A percentile compares a stretch with the other conserved stretches of the same genome.
Conservation (phyloP, 2,888 invertebrate species). For the Drosophila seclusa region DNA sequence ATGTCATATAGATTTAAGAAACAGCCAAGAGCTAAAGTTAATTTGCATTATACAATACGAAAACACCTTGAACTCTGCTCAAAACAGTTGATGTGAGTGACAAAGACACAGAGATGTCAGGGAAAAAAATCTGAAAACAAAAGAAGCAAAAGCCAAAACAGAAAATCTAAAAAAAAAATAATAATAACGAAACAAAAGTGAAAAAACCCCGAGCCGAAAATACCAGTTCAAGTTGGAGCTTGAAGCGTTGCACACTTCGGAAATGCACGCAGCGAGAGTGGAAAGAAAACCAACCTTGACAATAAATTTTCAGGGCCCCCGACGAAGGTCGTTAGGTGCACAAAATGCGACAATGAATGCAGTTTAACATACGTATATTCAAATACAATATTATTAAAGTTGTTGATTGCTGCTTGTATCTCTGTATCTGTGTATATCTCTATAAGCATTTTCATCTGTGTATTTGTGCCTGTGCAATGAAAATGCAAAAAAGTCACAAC, state of each 20-base stretch:
- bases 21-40: constrained; percentile 7
- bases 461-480: constrained; percentile 43
- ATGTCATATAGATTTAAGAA: constrained; percentile 27
- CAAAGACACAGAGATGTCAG: constrained; percentile 20
- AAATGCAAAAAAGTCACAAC: constrained; percentile 60
- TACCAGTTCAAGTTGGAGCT: constrained; percentile 74
- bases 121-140: constrained; percentile 20
- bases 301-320: constrained; percentile 74
- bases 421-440: not conserved
- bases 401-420: constrained; percentile 9
- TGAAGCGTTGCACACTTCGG: constrained; percentile 63
- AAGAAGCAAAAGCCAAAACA: constrained; percentile 29
- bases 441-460: constrained; percentile 12
- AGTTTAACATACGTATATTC: constrained; percentile 51
- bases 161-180: constrained; percentile 30
- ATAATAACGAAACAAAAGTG: constrained; percentile 14
- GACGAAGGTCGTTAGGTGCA: constrained; percentile 69
- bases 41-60: constrained; percentile 28
- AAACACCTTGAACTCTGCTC: constrained; percentile 66
- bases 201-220: constrained; percentile 60
- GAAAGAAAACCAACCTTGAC: constrained; percentile 72
- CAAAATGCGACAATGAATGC: constrained; percentile 68
- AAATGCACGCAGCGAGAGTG: constrained; percentile 62
- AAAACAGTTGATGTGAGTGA: constrained; percentile 46
- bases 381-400: constrained; percentile 49